These are phyloP conservation scores for Caenorhabditis macrosperma DNA, from an alignment of 2,888 invertebrate genomes.

Conservation along the genomic window DNA sequence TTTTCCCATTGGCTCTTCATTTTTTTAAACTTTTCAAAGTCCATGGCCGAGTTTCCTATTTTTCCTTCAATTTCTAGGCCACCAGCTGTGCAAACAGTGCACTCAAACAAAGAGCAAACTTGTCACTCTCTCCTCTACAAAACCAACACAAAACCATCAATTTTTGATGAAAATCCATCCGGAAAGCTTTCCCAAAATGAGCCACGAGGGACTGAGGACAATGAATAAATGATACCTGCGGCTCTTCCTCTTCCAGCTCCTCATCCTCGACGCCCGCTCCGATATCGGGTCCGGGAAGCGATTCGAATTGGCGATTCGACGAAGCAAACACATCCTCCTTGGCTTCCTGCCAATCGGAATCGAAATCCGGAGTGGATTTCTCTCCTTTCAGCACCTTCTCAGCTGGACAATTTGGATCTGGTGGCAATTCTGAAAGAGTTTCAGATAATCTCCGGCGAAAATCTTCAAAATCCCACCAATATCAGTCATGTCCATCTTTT, in stretches of 20 bases:
- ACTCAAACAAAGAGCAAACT: neutral
- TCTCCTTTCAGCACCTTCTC: constrained; percentile 49
- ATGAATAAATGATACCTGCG: constrained; percentile 9
- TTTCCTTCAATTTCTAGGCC: neutral
- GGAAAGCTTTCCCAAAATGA: too few species aligned
- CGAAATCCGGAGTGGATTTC: constrained; percentile 27
- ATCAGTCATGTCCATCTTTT: constrained; percentile 40
- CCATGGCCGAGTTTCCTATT: neutral
- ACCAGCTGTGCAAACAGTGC: constrained; percentile 11
- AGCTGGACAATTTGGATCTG: constrained; percentile 64
- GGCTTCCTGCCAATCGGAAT: constrained; percentile 40
- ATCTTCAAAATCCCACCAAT: constrained; percentile 26
- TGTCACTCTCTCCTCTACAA: neutral
- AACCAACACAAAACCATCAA: constrained; percentile 4
- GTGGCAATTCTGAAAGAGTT: constrained; percentile 50
- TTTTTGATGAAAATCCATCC: neutral
- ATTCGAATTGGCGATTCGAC: constrained; percentile 19
- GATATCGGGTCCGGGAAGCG: constrained; percentile 71
- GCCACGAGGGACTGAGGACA: too few species aligned
- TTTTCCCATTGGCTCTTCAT: too few species aligned
- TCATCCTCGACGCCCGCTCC: constrained; percentile 48
- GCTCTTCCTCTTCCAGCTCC: constrained; percentile 38
- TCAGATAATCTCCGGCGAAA: neutral
- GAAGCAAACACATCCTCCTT: constrained; percentile 41
- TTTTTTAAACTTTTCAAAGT: too few species aligned